Evolutionary conservation across 2,888 invertebrate species (phyloP).

Genomic region (Zygogramma bicolorata): DNA sequence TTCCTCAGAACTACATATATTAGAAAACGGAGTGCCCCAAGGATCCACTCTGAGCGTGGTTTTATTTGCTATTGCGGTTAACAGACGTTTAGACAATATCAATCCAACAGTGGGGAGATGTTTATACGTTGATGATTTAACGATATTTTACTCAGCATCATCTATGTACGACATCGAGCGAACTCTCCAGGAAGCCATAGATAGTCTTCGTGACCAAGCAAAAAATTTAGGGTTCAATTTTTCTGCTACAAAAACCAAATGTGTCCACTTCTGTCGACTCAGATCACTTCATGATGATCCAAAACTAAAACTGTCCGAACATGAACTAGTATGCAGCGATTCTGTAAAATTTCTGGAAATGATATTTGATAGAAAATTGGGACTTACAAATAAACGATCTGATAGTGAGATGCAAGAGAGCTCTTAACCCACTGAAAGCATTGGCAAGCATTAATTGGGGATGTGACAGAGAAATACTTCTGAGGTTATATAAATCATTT

Average conservation of each 20-base stretch:
- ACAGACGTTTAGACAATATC: constrained; percentile 10
- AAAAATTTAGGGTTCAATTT: not conserved
- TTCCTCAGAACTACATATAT: not conserved
- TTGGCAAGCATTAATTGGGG: constrained; percentile 16
- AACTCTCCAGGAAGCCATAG: constrained; percentile 1
- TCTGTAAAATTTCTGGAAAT: constrained; percentile 3
- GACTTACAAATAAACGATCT: constrained; percentile 10
- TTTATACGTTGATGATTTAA: constrained; percentile 28
- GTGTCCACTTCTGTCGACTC: not conserved
- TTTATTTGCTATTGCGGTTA: constrained; percentile 33
- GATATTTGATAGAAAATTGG: constrained; percentile 17
- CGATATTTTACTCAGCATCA: not conserved
- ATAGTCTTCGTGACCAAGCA: not conserved
- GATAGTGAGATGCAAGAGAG: not conserved
- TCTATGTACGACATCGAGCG: not conserved
- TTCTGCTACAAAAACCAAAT: not conserved
- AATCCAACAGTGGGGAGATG: constrained; percentile 5
- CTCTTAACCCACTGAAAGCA: constrained; percentile 6
- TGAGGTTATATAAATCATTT: constrained; percentile 15
- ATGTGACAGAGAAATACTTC: constrained; percentile 4
- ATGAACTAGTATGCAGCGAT: not conserved
- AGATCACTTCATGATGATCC: not conserved
- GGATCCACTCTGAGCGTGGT: constrained; percentile 36
- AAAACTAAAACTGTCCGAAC: not conserved
- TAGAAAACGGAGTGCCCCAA: constrained; percentile 41